These are phyloP conservation scores for Corydoras sp. DNA, from an alignment of 2,113 vertebrate genomes.

Conservation along the genomic window DNA sequence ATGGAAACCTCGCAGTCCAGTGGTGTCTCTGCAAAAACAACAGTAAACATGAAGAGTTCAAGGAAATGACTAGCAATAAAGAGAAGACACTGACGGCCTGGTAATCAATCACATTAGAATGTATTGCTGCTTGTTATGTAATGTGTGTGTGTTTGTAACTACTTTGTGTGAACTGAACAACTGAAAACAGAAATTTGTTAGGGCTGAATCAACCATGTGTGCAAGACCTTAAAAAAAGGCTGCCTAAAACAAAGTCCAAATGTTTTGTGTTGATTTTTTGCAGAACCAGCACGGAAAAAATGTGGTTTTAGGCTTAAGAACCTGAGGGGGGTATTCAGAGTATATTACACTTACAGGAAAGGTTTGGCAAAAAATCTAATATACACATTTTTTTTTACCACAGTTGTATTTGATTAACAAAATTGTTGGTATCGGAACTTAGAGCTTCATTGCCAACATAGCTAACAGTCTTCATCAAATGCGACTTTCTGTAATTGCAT, in stretches of 20 bases:
- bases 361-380: background rate
- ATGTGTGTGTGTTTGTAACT: too few relatives aligned
- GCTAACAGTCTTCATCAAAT: background rate
- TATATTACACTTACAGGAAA: background rate
- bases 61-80: background rate
- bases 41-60: background rate
- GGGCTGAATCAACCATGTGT: background rate
- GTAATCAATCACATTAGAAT: too few relatives aligned
- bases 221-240: background rate
- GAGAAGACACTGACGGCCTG: too few relatives aligned
- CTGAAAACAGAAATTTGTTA: slow-evolving; percentile 4
- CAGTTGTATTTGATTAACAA: background rate
- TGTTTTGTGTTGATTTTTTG: slow-evolving; percentile 11
- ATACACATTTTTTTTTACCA: slow-evolving; percentile 2
- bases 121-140: too few relatives aligned
- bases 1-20: slow-evolving; percentile 72
- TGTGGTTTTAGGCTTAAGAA: background rate
- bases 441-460: background rate
- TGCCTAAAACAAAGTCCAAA: slow-evolving; percentile 9
- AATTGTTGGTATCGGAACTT: background rate
- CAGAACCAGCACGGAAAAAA: slow-evolving; percentile 6
- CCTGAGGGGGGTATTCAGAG: slow-evolving; percentile 1
- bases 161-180: background rate
- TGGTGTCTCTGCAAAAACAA: slow-evolving; percentile 59
- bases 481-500: too few relatives aligned